Evolutionary conservation across 2,113 vertebrate genomes (phyloP).

Genomic region (Miniopterus natalensis): DNA sequence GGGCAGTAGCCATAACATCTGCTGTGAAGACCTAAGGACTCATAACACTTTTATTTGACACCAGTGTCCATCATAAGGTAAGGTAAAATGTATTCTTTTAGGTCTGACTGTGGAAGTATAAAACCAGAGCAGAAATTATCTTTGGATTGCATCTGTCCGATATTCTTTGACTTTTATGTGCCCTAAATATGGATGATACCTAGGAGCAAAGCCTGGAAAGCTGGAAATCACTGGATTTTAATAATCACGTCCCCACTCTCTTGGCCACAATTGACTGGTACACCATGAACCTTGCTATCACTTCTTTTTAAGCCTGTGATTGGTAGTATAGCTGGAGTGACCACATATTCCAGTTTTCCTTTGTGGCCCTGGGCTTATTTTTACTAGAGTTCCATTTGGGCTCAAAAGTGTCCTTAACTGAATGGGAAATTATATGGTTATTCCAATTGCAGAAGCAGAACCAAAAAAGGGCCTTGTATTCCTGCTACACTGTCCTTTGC

Average conservation of each 20-base stretch:
- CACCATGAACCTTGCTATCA: neutral
- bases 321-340: neutral
- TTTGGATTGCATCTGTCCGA: neutral
- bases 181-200: neutral
- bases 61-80: constrained; percentile 38
- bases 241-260: neutral
- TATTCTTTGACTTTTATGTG: neutral
- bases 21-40: constrained; percentile 62
- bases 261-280: neutral
- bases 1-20: constrained; percentile 78
- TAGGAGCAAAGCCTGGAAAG: neutral
- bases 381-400: neutral
- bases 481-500: neutral
- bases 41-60: constrained; percentile 66
- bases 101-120: neutral
- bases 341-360: neutral
- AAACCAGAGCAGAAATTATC: neutral
- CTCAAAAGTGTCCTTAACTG: neutral
- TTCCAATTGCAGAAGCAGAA: neutral
- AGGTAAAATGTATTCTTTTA: constrained; percentile 62
- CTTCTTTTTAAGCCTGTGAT: neutral
- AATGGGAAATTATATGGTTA: neutral
- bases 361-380: neutral
- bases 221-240: constrained; percentile 15
- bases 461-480: neutral